Evolutionary conservation across 2,113 vertebrate species (phyloP).

Genomic region (Vidua chalybeata): DNA sequence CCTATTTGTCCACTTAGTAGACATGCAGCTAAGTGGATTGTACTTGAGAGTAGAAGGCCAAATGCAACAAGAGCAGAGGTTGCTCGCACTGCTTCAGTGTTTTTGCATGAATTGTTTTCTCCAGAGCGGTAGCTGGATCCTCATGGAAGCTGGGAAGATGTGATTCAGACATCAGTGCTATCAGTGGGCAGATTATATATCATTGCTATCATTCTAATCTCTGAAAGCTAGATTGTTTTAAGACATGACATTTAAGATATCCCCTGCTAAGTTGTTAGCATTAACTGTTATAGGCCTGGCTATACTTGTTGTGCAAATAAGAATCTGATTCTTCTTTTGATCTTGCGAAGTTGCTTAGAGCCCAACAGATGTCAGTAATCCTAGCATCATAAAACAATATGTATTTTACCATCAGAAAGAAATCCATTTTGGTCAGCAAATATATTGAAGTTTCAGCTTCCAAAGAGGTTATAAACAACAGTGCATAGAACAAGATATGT

Average conservation of each 20-base stretch:
- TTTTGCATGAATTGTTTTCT: not conserved
- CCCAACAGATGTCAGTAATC: not conserved
- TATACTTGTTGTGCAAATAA: not conserved
- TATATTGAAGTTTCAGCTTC: not conserved
- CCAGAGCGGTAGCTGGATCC: not conserved
- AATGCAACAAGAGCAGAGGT: not conserved
- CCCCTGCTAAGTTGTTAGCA: not conserved
- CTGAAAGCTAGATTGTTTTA: not conserved
- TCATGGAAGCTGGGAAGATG: not conserved
- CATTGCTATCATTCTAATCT: not conserved
- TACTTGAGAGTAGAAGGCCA: not conserved
- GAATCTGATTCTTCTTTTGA: not conserved
- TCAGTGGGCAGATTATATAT: not conserved
- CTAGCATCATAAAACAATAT: not conserved
- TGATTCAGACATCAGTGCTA: not conserved
- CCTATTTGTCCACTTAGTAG: fast-evolving
- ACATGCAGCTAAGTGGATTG: not conserved
- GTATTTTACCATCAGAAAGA: not conserved
- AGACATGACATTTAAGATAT: not conserved
- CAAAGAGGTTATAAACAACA: not conserved
- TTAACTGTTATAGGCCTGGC: not conserved
- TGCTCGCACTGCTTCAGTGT: not conserved
- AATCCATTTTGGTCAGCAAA: not conserved
- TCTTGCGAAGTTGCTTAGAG: not conserved
- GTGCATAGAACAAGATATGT: not conserved